Base-by-base conservation (phyloP, 1,140 invertebrate species). In the Holcopasites calliopsidis region DNA sequence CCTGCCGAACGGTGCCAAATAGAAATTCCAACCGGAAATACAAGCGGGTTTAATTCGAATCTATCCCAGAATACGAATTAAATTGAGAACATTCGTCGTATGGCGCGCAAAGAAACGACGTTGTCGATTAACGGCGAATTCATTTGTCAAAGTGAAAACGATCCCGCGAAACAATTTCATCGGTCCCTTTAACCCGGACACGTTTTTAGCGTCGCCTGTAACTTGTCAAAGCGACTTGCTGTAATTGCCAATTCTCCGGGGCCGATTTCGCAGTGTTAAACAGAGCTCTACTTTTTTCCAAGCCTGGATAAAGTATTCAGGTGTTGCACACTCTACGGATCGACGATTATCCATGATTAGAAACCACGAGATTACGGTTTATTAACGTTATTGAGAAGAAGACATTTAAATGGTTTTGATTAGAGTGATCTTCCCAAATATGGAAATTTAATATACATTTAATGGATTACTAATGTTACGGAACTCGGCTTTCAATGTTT, bases 171-270 rank as follows among this genome's bases (percentile, higher is more conserved):
- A 81, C 69, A 74, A 74, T 81, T 73, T 77, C 26, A 55, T 60
- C 50, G 58, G 65, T 65, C 66, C 42, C 62, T 81, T 77, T 78
- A 81, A 44, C 69, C 52, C 40, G 26, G 68, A 68, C 61, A 75
- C 40, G 78, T 77, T 82, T 78, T 58, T 65, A 60, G 64, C 62
- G 44, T 74, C 64, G 57, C 68, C n/a, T 11, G 6, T 55, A 77
- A 57, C 13, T 57, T 82, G 80, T 82, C 80, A 78, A 71, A 75
- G 81, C 76, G 70, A 82, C 35, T 64, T 83, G 81, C 76, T 82
- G 77, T 83, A 83, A 83, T 83, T 83, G 81, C 81, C 81, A 79
- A 82, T 83, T 83, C n/a, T 82, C 60, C 78, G 40, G 61, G 71
- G 57, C 33, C 23, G 64, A 47, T 77, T 75, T 79, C 54, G 69